These are phyloP conservation scores for Glareola pratincola DNA, from an alignment of 2,113 vertebrate genomes.

Conservation along the genomic window DNA sequence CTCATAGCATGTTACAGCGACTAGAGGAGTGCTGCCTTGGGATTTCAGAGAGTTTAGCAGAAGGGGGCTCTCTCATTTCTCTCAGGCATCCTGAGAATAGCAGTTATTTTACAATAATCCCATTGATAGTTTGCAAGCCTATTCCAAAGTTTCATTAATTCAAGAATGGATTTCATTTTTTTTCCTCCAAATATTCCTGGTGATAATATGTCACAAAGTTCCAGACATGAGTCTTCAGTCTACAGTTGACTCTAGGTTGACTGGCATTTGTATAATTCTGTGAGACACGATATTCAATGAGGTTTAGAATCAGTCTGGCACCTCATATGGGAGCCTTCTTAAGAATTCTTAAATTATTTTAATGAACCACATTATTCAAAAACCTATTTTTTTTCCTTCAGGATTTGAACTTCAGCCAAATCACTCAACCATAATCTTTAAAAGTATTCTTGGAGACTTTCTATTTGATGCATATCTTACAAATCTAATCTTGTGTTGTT, in stretches of 20 bases:
- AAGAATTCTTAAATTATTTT: conserved; percentile 54
- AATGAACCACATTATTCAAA: conserved; percentile 57
- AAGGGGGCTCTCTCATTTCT: neutral
- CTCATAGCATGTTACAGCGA: neutral
- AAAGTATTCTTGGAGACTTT: neutral
- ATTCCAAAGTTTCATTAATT: neutral
- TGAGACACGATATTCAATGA: conserved; percentile 37
- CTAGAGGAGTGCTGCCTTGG: neutral
- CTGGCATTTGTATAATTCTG: conserved; percentile 50
- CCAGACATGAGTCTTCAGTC: conserved; percentile 2
- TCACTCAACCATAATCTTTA: neutral
- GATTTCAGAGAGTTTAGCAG: neutral
- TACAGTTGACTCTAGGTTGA: conserved; percentile 16
- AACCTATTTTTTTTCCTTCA: neutral
- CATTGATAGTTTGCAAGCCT: neutral
- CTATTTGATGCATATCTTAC: neutral
- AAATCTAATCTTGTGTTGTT: neutral
- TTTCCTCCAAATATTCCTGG: neutral
- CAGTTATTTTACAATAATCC: neutral
- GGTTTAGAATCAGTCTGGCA: conserved; percentile 59
- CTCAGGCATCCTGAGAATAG: neutral
- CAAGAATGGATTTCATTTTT: neutral
- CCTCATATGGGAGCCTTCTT: conserved; percentile 53
- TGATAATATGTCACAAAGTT: conserved; percentile 33
- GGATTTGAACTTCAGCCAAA: conserved; percentile 39